These are phyloP conservation scores for Pungitius pungitius DNA, from an alignment of 2,113 vertebrate genomes.

Conservation along the genomic window DNA sequence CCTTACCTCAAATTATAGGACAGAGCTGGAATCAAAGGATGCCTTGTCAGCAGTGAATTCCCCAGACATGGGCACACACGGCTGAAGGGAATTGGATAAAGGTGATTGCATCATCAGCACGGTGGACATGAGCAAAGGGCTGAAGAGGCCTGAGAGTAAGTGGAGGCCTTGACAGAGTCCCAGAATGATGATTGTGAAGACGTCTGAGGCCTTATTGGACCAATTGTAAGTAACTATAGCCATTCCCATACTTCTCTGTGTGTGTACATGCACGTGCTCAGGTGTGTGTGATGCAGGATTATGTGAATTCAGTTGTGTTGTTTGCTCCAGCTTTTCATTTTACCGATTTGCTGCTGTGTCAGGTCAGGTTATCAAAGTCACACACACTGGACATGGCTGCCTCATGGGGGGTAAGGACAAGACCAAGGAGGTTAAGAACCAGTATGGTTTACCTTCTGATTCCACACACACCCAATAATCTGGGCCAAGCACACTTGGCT, in stretches of 20 bases:
- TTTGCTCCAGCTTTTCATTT: not conserved
- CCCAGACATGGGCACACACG: slow-evolving; percentile 54
- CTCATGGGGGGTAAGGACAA: slow-evolving; percentile 45
- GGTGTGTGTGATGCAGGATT: not conserved
- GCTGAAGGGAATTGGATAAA: slow-evolving; percentile 57
- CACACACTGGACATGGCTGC: slow-evolving; percentile 16
- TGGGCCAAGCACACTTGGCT: slow-evolving; percentile 64
- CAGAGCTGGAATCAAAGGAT: slow-evolving; percentile 75
- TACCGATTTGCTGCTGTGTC: slow-evolving; percentile 2
- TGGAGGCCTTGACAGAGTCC: slow-evolving; percentile 48
- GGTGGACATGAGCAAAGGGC: slow-evolving; percentile 50
- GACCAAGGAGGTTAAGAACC: slow-evolving; percentile 32
- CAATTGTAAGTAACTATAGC: slow-evolving; percentile 42
- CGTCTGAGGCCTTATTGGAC: slow-evolving; percentile 32
- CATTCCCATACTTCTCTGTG: slow-evolving; percentile 8
- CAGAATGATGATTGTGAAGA: slow-evolving; percentile 49
- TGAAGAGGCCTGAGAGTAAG: slow-evolving; percentile 47
- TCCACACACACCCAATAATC: slow-evolving; percentile 65
- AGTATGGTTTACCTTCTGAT: slow-evolving; percentile 53
- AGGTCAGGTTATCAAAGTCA: slow-evolving; percentile 24
- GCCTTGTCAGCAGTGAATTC: slow-evolving; percentile 74
- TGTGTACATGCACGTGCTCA: not conserved
- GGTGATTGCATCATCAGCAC: slow-evolving; percentile 63
- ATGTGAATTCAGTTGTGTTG: not conserved
- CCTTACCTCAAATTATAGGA: slow-evolving; percentile 52